phyloP scores from a whole-genome alignment of 2,113 vertebrate species.

The Stegostoma tigrinum region DNA sequence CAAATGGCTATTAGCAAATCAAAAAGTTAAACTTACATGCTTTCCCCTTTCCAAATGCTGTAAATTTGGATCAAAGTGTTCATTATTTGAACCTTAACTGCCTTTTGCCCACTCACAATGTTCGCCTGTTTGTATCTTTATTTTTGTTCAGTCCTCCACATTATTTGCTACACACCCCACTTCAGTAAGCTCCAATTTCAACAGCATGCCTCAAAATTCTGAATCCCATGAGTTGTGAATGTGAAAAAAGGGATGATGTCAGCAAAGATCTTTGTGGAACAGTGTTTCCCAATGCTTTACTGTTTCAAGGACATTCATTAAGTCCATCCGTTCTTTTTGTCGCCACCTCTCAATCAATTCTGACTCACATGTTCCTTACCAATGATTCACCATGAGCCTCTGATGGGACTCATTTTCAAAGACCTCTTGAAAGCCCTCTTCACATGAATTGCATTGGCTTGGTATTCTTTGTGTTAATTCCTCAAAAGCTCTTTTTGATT shows the following conservation, averaged over 20 bases:
- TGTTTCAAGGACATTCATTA: neutral
- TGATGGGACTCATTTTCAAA: neutral
- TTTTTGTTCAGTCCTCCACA: neutral
- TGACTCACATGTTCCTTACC: neutral
- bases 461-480: neutral
- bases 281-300: neutral
- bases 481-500: neutral
- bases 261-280: neutral
- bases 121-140: neutral
- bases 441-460: neutral
- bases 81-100: neutral
- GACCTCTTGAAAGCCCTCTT: neutral
- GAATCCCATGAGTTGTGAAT: neutral
- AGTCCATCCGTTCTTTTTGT: neutral
- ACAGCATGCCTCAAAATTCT: neutral
- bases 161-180: neutral
- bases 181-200: neutral
- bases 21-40: too few relatives aligned
- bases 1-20: too few relatives aligned
- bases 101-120: neutral
- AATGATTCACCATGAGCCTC: neutral
- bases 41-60: too few relatives aligned
- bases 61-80: neutral
- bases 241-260: neutral
- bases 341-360: neutral